A percentile compares a stretch with the other conserved stretches of the same genome.
phyloP scores from a whole-genome alignment of 2,113 vertebrate species.

The Capra hircus region DNA sequence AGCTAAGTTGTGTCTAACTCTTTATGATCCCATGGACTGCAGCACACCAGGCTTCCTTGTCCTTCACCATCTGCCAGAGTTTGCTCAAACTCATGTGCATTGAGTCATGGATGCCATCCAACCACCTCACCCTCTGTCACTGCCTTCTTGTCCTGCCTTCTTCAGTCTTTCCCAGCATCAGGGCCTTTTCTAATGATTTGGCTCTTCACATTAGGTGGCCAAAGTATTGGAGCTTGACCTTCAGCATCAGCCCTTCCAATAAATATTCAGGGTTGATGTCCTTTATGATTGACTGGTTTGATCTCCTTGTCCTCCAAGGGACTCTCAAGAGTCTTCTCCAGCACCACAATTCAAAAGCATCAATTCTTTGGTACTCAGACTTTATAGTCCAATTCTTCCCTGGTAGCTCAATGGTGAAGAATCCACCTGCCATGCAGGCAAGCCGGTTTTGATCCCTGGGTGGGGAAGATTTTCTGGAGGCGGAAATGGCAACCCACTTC shows the following conservation, averaged over 20 bases:
- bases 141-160: not conserved
- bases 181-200: not conserved
- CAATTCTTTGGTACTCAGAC: not conserved
- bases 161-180: not conserved
- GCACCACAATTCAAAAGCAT: not conserved
- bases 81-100: not conserved
- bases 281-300: not conserved
- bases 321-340: not conserved
- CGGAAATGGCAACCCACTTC: not conserved
- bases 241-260: not conserved
- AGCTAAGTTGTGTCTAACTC: not conserved
- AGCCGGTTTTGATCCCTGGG: not conserved
- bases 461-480: not conserved
- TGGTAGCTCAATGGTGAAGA: not conserved
- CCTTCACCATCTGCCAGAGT: not conserved
- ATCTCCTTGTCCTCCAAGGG: not conserved
- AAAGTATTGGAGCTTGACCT: not conserved
- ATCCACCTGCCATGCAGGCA: not conserved
- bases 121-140: not conserved
- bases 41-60: not conserved
- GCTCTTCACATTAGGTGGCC: not conserved
- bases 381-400: not conserved
- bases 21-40: not conserved
- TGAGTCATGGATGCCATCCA: not conserved
- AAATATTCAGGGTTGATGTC: not conserved